These are phyloP conservation scores for Pygoscelis adeliae DNA, from an alignment of 2,113 vertebrate species.

Conservation along the genomic window DNA sequence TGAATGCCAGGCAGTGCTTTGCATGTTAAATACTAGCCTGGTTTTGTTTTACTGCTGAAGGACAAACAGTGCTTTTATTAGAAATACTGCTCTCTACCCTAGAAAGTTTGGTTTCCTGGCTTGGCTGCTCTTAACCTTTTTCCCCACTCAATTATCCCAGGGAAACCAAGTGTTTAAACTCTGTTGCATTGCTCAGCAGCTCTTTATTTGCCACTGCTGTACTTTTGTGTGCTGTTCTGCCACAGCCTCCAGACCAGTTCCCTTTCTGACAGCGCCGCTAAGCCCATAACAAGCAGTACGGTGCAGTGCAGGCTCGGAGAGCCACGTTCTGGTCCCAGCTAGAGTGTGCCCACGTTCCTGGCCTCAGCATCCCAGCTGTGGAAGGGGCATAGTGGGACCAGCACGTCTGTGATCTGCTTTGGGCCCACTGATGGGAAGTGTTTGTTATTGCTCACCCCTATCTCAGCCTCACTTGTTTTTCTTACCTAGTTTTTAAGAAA, in stretches of 20 bases:
- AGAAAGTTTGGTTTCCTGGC: neutral
- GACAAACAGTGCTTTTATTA: neutral
- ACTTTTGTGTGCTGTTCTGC: neutral
- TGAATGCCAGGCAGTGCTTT: constrained; percentile 1
- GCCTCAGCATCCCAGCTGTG: neutral
- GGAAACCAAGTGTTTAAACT: neutral
- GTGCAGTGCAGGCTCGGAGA: neutral
- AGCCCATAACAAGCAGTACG: fast-evolving
- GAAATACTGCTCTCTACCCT: neutral
- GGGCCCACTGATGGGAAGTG: neutral
- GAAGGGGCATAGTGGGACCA: neutral
- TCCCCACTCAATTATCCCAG: neutral
- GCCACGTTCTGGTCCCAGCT: fast-evolving
- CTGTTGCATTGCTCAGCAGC: neutral
- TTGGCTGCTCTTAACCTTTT: neutral
- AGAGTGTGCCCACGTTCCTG: fast-evolving
- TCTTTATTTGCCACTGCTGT: neutral
- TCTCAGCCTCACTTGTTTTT: neutral
- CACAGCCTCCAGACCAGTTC: neutral
- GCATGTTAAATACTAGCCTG: constrained; percentile 32
- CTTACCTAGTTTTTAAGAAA: neutral
- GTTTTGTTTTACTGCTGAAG: constrained; percentile 33
- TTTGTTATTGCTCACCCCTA: neutral
- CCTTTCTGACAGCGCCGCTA: fast-evolving
- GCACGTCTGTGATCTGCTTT: neutral